These are phyloP conservation scores for Proisotoma minuta DNA, from an alignment of 2,888 invertebrate species.

Conservation along the genomic window DNA sequence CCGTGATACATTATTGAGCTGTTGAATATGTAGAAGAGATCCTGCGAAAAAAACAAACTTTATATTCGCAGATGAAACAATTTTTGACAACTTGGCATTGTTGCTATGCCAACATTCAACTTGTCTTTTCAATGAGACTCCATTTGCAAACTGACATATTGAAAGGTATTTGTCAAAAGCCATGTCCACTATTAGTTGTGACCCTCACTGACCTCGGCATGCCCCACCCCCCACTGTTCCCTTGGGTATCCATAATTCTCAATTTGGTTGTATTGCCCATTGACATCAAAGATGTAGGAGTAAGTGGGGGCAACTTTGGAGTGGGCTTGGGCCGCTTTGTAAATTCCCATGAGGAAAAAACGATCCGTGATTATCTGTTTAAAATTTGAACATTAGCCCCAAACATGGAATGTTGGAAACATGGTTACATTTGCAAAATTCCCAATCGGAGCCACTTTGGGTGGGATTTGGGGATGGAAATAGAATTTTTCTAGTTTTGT, in stretches of 20 bases:
- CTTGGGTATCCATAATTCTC: constrained; percentile 23
- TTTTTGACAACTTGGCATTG: constrained; percentile 1
- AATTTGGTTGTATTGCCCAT: constrained; percentile 30
- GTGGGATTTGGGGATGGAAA: constrained; percentile 22
- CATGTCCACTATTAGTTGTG: too few relatives aligned
- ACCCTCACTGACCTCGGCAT: constrained; percentile 8
- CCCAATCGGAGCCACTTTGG: constrained; percentile 16
- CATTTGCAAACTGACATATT: too few relatives aligned
- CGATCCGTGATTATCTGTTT: constrained; percentile 37
- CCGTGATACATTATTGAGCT: constrained; percentile 29
- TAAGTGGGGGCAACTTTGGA: constrained; percentile 35
- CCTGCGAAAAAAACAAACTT: constrained; percentile 16
- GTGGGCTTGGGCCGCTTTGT: constrained; percentile 35
- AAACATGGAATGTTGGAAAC: background rate
- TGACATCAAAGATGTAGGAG: constrained; percentile 28
- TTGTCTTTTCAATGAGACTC: too few relatives aligned
- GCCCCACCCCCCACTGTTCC: constrained; percentile 24
- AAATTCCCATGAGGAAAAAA: constrained; percentile 30
- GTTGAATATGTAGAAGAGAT: constrained; percentile 35
- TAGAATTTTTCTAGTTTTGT: constrained; percentile 29
- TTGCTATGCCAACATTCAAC: too few relatives aligned
- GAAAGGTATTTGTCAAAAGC: too few relatives aligned
- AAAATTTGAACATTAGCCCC: background rate
- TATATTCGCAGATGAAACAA: background rate
- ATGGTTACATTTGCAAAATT: constrained; percentile 24